Conservation (phyloP, 2,888 invertebrate species). For the Esperia sulphurella region DNA sequence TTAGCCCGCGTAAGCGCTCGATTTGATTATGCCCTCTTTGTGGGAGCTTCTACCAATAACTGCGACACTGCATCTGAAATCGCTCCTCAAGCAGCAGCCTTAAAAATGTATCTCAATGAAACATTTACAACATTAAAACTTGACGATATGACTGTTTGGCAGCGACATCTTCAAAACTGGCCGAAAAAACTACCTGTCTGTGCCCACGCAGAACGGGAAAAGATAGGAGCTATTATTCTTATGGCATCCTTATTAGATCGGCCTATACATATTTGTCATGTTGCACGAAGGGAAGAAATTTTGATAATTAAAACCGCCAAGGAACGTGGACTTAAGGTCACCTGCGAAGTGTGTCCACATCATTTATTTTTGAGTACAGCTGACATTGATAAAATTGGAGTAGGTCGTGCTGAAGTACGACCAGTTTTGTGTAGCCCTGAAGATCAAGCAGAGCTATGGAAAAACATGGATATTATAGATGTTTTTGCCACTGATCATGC, state of each 20-base stretch:
- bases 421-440: conserved; percentile 91
- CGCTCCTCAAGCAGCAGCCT: conserved; percentile 87
- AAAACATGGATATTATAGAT: conserved; percentile 96
- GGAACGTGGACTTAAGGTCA: conserved; percentile 93
- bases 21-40: conserved; percentile 97
- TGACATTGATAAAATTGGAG: conserved; percentile 85
- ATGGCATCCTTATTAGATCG: conserved; percentile 93
- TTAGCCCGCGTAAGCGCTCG: conserved; percentile 90
- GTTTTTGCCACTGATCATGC: conserved; percentile 99
- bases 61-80: conserved; percentile 85
- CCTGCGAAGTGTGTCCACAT: conserved; percentile 99
- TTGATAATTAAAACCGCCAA: conserved; percentile 93
- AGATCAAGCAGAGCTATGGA: conserved; percentile 99
- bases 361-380: conserved; percentile 95
- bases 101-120: conserved; percentile 99
- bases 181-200: conserved; percentile 95
- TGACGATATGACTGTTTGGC: conserved; percentile 93
- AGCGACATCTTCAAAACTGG: conserved; percentile 95
- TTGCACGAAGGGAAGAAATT: conserved; percentile 97
- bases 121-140: conserved; percentile 95
- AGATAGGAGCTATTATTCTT: conserved; percentile 95
- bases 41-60: conserved; percentile 95
- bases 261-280: conserved; percentile 97
- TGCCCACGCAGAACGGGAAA: conserved; percentile 97
- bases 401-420: conserved; percentile 88